Conservation (phyloP, 2,888 invertebrate genomes). For the Harpalus rufipes region DNA sequence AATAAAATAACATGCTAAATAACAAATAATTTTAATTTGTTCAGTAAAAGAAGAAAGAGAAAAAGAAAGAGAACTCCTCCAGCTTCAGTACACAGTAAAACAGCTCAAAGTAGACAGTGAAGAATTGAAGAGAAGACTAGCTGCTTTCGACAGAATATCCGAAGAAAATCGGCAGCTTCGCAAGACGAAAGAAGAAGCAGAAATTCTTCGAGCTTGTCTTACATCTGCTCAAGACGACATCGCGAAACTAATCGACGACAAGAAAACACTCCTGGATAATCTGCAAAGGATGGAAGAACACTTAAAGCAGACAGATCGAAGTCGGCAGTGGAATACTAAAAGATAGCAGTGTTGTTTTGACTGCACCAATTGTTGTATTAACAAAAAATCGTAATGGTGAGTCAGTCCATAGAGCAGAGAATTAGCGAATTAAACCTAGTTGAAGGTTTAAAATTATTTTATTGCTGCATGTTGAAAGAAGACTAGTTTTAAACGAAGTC, state of each 20-base stretch:
- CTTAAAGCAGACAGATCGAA: conserved; percentile 73
- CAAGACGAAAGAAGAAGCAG: conserved; percentile 81
- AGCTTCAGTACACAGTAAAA: conserved; percentile 78
- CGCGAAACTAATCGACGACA: conserved; percentile 85
- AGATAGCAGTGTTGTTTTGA: conserved; percentile 87
- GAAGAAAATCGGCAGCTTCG: conserved; percentile 80
- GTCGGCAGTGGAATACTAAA: conserved; percentile 79
- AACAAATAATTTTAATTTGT: not conserved
- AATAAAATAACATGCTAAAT: not conserved
- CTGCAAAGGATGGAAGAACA: conserved; percentile 84
- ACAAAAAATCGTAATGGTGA: conserved; percentile 75
- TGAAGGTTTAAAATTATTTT: conserved; percentile 40
- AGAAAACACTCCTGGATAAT: conserved; percentile 85
- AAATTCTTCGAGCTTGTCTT: conserved; percentile 81
- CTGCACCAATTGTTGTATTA: conserved; percentile 84
- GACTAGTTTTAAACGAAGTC: conserved; percentile 1
- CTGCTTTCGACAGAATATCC: conserved; percentile 80
- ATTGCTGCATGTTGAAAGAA: conserved; percentile 46
- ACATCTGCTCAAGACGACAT: conserved; percentile 88
- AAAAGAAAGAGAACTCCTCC: conserved; percentile 77
- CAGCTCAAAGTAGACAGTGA: conserved; percentile 83
- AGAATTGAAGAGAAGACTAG: conserved; percentile 81
- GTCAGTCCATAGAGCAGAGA: conserved; percentile 60
- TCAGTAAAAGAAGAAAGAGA: conserved; percentile 72
- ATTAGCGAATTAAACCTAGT: conserved; percentile 38